These are phyloP conservation scores for Trochalopteron elliotii DNA, from an alignment of 2,113 vertebrate species.

Conservation along the genomic window DNA sequence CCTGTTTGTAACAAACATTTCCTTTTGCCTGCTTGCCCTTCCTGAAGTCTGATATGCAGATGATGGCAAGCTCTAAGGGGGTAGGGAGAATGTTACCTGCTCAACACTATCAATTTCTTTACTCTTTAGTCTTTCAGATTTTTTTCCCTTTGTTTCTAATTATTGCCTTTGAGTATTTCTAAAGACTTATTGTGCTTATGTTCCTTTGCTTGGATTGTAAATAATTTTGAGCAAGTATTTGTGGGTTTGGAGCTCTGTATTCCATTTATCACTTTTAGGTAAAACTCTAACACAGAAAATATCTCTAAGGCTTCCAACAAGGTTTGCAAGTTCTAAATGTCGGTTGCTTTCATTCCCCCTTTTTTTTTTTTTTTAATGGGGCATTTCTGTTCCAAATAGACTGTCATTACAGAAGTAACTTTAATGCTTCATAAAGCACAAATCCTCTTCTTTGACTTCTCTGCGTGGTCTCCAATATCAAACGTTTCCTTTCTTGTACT, in stretches of 20 bases:
- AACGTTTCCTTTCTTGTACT: conserved; percentile 23
- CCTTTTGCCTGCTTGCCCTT: not conserved
- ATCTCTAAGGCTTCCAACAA: not conserved
- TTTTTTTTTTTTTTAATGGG: not conserved
- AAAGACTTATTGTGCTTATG: not conserved
- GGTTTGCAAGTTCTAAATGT: not conserved
- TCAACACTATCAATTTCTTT: not conserved
- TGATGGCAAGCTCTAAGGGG: not conserved
- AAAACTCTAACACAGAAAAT: not conserved
- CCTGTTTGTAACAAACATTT: not conserved
- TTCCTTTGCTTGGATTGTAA: not conserved
- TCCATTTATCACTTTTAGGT: not conserved
- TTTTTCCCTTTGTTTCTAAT: not conserved
- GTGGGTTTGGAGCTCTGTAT: not conserved
- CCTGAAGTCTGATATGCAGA: not conserved
- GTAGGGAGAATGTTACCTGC: not conserved
- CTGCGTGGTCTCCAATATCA: conserved; percentile 40
- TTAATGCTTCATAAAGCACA: conserved; percentile 27
- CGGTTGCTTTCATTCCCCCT: not conserved
- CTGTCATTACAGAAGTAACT: conserved; percentile 21
- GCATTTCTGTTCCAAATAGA: conserved; percentile 18
- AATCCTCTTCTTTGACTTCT: conserved; percentile 43
- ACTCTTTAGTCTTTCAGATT: not conserved
- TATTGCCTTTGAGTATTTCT: not conserved
- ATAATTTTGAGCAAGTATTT: not conserved